A percentile compares a stretch with the other conserved stretches of the same genome.
Evolutionary conservation across 2,113 vertebrate species (phyloP).

Genomic region (Sigmodon hispidus): DNA sequence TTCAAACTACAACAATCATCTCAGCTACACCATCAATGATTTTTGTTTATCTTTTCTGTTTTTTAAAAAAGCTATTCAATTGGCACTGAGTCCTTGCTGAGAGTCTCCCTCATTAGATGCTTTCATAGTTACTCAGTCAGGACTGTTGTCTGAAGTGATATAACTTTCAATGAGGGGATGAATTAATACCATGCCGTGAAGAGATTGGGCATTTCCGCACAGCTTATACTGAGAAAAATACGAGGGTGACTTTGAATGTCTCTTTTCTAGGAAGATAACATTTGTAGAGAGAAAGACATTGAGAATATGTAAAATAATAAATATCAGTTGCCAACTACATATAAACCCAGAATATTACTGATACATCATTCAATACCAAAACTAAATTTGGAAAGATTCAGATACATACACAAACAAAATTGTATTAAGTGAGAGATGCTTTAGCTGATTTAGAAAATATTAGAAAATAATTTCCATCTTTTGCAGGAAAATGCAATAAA

Average conservation of each 20-base stretch:
- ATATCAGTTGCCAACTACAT: neutral
- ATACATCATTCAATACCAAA: neutral
- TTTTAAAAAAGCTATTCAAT: too few relatives aligned
- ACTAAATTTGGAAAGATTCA: neutral
- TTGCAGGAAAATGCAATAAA: neutral
- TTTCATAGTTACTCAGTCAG: neutral
- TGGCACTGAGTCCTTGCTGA: neutral
- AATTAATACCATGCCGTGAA: neutral
- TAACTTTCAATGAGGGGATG: neutral
- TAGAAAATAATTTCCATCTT: neutral
- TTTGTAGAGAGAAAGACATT: too few relatives aligned
- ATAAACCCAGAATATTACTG: neutral
- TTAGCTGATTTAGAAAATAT: neutral
- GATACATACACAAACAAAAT: neutral
- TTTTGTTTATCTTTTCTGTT: neutral
- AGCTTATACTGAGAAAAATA: too few relatives aligned
- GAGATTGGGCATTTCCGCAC: neutral
- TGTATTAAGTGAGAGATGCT: neutral
- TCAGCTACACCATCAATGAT: neutral
- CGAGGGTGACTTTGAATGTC: too few relatives aligned
- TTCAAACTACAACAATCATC: neutral
- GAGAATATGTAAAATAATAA: neutral
- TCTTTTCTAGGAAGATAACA: neutral
- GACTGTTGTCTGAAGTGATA: neutral
- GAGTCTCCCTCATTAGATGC: neutral